Base-by-base conservation (phyloP, 2,888 invertebrate genomes). In the Nasonovia ribisnigri region DNA sequence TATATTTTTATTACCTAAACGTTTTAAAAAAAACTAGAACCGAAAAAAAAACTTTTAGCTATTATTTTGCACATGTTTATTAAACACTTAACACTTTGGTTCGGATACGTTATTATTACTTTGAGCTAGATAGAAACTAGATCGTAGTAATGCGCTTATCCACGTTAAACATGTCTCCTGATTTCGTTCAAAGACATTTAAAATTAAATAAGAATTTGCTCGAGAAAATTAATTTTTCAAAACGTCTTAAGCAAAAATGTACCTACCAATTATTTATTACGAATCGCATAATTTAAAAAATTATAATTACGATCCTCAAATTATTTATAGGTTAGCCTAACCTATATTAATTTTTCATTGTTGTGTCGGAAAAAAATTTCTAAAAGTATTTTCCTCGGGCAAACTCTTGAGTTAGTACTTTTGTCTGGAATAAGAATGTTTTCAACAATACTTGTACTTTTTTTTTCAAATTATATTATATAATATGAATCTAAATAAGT, bases 371-470 rank as follows among this genome's bases (percentile, higher is more conserved):
- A 86, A 46, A n/a, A 43, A 54, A 54, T 84, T 43, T n/a, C 42
- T 20, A 8, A 36, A 77, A 77, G 77, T 77, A 36, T 77, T 92
- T 86, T 86, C 46, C 57, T 92, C 91, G 86, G 60, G 86, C 86
- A 86, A 92, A 92, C 91, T 60, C 86, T 92, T 60, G 46, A 92
- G 91, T 87, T 60, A 57, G 16, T 86, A 86, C 43, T 57, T 86
- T 91, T n/a, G 36, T 60, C 26, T 86, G 91, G 86, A 92, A 60
- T 60, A 60, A 92, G 91, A 92, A 92, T 92, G 57, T 86, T 92
- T 60, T 60, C 26, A 57, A 51, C 43, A 88, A 43, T 20, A 91
- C 84, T 86, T 91, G 46, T 67, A 42, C 16, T 77, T 77, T 77
- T 77, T 77, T 77, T 77, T 77, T 77, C 36, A 77, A 77, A 77